A percentile compares a stretch with the other conserved stretches of the same genome.
These are phyloP conservation scores for Podarcis lilfordi DNA, from an alignment of 2,797 vertebrate genomes.

Conservation along the genomic window DNA sequence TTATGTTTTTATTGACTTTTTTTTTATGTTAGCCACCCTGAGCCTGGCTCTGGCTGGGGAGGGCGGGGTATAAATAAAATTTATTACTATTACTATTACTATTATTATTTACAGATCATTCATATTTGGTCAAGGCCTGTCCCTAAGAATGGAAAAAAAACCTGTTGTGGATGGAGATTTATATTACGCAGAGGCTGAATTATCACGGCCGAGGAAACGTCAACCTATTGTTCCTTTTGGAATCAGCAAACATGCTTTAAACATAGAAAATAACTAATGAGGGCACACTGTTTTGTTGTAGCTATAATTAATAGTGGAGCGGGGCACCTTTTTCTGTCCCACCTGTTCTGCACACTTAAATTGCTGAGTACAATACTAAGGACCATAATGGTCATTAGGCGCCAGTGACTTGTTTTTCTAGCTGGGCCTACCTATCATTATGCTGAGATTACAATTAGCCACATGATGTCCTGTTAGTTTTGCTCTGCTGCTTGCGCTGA, in stretches of 20 bases:
- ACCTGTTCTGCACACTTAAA: not conserved
- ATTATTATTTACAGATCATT: too few species aligned
- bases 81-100: too few species aligned
- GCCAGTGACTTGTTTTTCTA: slow-evolving; percentile 1
- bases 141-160: too few species aligned
- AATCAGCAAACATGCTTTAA: not conserved
- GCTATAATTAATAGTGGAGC: not conserved
- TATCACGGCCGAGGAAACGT: not conserved
- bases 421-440: not conserved
- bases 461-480: not conserved
- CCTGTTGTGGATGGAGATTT: too few species aligned
- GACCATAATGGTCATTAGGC: not conserved
- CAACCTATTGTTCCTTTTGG: not conserved
- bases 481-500: not conserved
- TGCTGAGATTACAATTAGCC: not conserved
- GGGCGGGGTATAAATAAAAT: too few species aligned
- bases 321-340: not conserved
- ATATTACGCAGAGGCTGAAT: not conserved
- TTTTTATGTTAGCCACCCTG: too few species aligned
- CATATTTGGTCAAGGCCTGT: too few species aligned
- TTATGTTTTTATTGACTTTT: too few species aligned
- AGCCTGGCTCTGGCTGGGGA: too few species aligned
- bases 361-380: not conserved
- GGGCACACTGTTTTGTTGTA: not conserved
- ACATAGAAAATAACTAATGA: not conserved